Evolutionary conservation across 2,797 vertebrate species (phyloP).

Genomic region (Myoxocephalus aenaeus): DNA sequence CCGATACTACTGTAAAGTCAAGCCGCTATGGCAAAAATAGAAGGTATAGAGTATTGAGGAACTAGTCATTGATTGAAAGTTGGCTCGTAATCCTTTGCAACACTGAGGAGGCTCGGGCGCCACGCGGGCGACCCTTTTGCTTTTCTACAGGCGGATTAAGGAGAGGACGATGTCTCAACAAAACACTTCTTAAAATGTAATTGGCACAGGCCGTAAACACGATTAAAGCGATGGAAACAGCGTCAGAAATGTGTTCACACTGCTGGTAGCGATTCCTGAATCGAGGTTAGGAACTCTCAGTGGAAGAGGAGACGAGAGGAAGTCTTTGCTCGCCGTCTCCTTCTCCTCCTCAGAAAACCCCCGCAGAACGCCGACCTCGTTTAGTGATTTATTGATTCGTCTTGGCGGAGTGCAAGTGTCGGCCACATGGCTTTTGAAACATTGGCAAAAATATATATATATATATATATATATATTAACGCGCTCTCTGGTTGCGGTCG

Average conservation of each 20-base stretch:
- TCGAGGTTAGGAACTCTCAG: constrained; percentile 56
- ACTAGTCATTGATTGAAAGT: constrained; percentile 74
- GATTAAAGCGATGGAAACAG: constrained; percentile 72
- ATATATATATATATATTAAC: constrained; percentile 67
- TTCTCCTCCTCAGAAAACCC: constrained; percentile 40
- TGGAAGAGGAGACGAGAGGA: constrained; percentile 44
- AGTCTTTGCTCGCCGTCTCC: constrained; percentile 61
- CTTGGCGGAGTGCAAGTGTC: constrained; percentile 80
- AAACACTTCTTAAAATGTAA: constrained; percentile 66
- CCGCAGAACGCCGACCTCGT: constrained; percentile 67
- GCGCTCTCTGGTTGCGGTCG: constrained; percentile 46
- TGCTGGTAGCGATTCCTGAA: constrained; percentile 68
- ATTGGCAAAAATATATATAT: constrained; percentile 67
- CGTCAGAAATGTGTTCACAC: constrained; percentile 66
- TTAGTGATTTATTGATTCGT: constrained; percentile 78
- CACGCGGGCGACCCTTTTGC: constrained; percentile 54
- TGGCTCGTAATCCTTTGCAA: constrained; percentile 79
- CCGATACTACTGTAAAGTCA: constrained; percentile 77
- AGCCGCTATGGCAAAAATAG: constrained; percentile 77
- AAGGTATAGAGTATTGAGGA: constrained; percentile 75
- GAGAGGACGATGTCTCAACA: constrained; percentile 76
- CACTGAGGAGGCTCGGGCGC: constrained; percentile 69
- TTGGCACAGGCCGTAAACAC: constrained; percentile 81
- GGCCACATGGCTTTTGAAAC: constrained; percentile 78
- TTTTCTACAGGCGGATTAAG: constrained; percentile 79